These are phyloP conservation scores for Idaea straminata DNA, from an alignment of 2,888 invertebrate species.

Conservation along the genomic window DNA sequence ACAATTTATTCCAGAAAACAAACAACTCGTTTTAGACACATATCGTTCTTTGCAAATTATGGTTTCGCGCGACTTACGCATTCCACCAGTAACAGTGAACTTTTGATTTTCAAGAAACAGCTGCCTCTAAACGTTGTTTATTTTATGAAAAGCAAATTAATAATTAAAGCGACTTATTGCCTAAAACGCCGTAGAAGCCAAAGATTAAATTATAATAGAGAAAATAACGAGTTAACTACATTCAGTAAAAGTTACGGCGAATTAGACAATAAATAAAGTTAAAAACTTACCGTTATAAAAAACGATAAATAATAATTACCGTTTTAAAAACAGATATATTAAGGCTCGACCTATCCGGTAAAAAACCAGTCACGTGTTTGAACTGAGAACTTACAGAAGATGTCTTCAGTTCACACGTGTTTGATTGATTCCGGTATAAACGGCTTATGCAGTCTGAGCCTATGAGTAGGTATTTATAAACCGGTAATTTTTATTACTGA, in stretches of 20 bases:
- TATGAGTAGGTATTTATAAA: no score
- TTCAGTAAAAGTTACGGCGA: background rate
- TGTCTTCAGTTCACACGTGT: no score
- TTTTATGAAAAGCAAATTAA: background rate
- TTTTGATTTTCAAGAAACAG: background rate
- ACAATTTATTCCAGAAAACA: background rate
- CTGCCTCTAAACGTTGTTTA: background rate
- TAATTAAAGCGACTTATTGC: background rate
- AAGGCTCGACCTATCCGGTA: no score
- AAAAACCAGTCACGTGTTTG: no score
- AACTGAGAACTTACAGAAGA: no score
- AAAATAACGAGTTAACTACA: background rate
- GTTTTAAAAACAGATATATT: no score
- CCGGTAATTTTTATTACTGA: no score
- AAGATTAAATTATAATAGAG: background rate
- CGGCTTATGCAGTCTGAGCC: no score
- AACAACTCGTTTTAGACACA: background rate
- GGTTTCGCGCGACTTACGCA: background rate
- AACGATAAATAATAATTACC: no score
- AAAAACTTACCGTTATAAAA: background rate
- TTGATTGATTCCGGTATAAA: no score
- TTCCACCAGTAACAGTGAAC: background rate
- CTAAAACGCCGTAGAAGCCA: background rate
- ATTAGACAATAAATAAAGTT: background rate
- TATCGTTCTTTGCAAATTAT: background rate